Conservation (phyloP, 92 coral and sea anemone species). For the Phymanthus crucifer region DNA sequence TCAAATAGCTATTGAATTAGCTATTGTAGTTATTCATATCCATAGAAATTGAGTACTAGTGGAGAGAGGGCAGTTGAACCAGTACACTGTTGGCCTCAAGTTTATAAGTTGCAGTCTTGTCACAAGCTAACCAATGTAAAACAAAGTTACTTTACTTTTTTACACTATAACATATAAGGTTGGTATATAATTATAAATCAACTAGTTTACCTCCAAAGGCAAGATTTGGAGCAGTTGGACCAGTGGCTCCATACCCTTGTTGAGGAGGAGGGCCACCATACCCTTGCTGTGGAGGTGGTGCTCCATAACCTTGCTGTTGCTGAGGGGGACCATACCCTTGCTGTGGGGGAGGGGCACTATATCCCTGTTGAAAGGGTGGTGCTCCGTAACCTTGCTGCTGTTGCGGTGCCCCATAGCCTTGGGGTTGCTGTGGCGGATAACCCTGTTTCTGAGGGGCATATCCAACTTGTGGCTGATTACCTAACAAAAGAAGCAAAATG, state of each 20-base stretch:
- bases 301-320: slow-evolving; percentile 38
- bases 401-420: slow-evolving; percentile 46
- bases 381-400: slow-evolving; percentile 20
- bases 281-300: slow-evolving; percentile 45
- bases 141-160: neutral
- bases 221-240: neutral
- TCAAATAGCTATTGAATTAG: no score
- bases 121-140: no score
- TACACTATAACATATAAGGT: no score
- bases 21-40: no score
- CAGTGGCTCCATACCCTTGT: slow-evolving; percentile 36
- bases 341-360: slow-evolving; percentile 50
- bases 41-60: no score
- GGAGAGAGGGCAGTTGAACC: no score
- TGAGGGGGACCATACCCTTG: slow-evolving; percentile 22
- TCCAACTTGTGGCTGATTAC: slow-evolving; percentile 61
- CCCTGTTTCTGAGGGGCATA: slow-evolving; percentile 54
- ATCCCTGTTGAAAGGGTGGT: slow-evolving; percentile 50
- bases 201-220: slow-evolving; percentile 26
- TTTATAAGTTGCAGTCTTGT: no score
- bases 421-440: slow-evolving; percentile 52
- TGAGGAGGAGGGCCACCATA: slow-evolving; percentile 38
- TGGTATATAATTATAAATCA: no score
- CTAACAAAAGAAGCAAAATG: neutral
- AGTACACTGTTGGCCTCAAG: no score